Base-by-base conservation (phyloP, 2,888 invertebrate species). In the Alentia gelatinosa region DNA sequence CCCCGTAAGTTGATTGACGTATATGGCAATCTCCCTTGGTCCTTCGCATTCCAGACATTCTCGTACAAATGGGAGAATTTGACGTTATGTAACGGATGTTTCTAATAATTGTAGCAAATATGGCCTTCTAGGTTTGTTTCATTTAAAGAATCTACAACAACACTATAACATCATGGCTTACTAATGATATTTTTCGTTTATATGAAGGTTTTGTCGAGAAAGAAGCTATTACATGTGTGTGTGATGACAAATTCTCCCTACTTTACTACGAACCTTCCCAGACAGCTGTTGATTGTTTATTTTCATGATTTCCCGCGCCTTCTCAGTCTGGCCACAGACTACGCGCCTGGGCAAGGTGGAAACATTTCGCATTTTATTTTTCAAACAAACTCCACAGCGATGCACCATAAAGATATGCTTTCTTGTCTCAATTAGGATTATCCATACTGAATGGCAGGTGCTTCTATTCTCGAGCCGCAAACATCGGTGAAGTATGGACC, bases 251-350 rank as follows among this genome's bases (percentile, higher is more conserved):
- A 94, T 94, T 94, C 94, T 94, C 95, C 94, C 94, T 93, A 93
- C 93, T 39, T 90, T 47, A 47, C 56, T 91, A 94, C 94, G 94
- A 94, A 79, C 79, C 89, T 92, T 93, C 94, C 94, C 93, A 93
- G 79, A 93, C 94, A 94, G 94, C 94, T 94, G 94, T 94, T 94
- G 94, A 94, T 94, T 94, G 94, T 94, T 95, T 94, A 93, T 94
- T 93, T 93, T 93, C 90, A 90, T 42, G 92, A 94, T 94, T 95
- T 95, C 95, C 95, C 95, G 95, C 95, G 95, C 94, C 95, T 94
- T 94, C 94, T 94, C 94, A 94, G 94, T 94, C 92, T 89, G 93
- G 91, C 93, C 63, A 12, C 37, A 40, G 84, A 42, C 84, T 84
- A 84, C 84, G 84, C 84, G 84, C 84, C 84, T n/a, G 84, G 40